Evolutionary conservation across 2,113 vertebrate species (phyloP), one percentile per base, ranked within the genome.

Genomic region (Crotalus helleri): DNA sequence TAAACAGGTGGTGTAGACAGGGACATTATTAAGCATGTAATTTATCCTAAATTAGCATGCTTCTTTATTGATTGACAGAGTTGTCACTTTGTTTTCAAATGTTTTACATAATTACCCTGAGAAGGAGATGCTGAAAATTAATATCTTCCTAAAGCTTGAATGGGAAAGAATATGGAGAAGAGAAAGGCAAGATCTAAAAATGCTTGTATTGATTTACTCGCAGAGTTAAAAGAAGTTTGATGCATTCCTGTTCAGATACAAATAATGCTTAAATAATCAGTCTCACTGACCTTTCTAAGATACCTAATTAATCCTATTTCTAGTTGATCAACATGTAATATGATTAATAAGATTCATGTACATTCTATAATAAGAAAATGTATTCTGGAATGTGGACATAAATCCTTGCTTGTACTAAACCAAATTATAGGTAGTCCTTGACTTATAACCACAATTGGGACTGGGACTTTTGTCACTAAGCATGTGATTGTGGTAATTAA

Each of bases 291-390:
- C 26, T 2, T 96, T 95, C 58, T 21, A 57, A 90, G 55, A 87
- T 95, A 85, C 13, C 94, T 85, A 39, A 88, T 46, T 95, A 95
- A 95, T 96, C 95, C 87, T 94, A 85, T 55, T 55, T 97, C 94
- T 94, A 74, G 90, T 26, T 91, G 85, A 94, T 90, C 69, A 92
- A 94, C 88, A 94, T 85, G 87, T 90, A 95, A 94, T 81, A 93
- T 49, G 87, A 91, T 94, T 93, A 94, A 39, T 92, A 89, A 94
- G 61, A 87, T 94, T 92, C 91, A 53, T 94, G 24, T 89, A 93
- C 90, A 93, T 94, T 87, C 94, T 93, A 58, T 89, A 57, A 92
- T 95, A 92, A 96, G 85, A 58, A 59, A 44, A 95, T 90, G 89
- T 86, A 33, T 94, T 93, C 92, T 93, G 92, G 24, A 93, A 95